phyloP scores from a whole-genome alignment of 2,888 invertebrate species.

The Drosophila siamana region DNA sequence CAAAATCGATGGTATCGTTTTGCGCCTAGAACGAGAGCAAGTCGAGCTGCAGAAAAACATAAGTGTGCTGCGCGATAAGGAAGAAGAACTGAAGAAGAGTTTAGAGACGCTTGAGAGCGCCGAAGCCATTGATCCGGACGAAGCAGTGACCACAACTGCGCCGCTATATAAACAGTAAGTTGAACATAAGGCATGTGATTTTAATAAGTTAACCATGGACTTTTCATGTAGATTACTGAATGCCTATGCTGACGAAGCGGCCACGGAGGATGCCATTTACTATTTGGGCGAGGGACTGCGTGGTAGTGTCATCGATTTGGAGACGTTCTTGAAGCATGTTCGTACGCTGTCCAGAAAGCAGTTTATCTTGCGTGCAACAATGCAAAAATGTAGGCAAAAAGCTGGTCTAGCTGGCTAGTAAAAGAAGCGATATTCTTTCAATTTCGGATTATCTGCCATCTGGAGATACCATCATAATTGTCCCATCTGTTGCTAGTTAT shows the following conservation, averaged over 20 bases:
- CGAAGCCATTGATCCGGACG: conserved; percentile 96
- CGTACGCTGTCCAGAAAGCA: conserved; percentile 97
- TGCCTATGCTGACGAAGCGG: conserved; percentile 98
- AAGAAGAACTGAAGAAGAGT: conserved; percentile 93
- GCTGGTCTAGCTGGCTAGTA: conserved; percentile 92
- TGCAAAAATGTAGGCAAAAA: conserved; percentile 98
- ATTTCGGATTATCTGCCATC: not conserved
- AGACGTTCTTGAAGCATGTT: conserved; percentile 98
- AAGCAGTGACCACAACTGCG: conserved; percentile 98
- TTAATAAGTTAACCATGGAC: not conserved
- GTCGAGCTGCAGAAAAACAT: conserved; percentile 94
- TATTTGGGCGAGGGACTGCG: conserved; percentile 98
- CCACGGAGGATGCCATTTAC: conserved; percentile 99
- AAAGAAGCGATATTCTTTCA: not conserved
- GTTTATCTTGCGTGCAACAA: conserved; percentile 97
- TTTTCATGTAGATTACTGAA: conserved; percentile 90
- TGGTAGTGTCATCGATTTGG: conserved; percentile 96
- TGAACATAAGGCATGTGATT: not conserved
- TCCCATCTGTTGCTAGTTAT: conserved; percentile 16
- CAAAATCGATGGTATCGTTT: conserved; percentile 92
- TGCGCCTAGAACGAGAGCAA: conserved; percentile 91
- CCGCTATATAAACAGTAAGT: conserved; percentile 97
- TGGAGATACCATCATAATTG: not conserved
- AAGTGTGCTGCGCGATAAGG: conserved; percentile 93
- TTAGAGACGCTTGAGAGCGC: conserved; percentile 91